Conservation (phyloP, 53 echinoderm and acorn worm species). For the Hippasteria phrygiana region DNA sequence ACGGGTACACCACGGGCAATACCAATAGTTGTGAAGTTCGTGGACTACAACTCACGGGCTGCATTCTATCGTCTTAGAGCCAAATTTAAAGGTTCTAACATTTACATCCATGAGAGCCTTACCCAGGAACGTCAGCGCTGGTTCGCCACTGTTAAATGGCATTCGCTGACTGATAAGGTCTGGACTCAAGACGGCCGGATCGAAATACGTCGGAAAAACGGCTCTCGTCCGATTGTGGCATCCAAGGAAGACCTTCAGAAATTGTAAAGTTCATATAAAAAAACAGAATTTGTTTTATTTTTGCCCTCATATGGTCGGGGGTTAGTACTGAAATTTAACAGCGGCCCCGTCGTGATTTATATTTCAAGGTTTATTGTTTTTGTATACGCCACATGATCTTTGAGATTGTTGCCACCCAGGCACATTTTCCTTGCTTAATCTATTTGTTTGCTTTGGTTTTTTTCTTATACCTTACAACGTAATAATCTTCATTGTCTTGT, state of each 20-base stretch:
- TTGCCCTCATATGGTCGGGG: too few relatives aligned
- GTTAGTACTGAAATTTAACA: too few relatives aligned
- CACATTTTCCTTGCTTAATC: neutral
- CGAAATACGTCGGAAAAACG: neutral
- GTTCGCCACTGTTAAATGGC: too few relatives aligned
- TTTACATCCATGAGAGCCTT: too few relatives aligned
- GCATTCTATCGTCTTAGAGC: constrained; percentile 34
- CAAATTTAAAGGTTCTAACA: too few relatives aligned
- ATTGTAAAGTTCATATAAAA: neutral
- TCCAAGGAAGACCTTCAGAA: constrained; percentile 39
- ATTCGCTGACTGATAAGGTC: constrained; percentile 28
- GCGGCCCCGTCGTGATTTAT: too few relatives aligned
- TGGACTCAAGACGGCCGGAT: too few relatives aligned
- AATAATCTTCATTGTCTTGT: too few relatives aligned
- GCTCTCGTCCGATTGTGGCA: constrained; percentile 11
- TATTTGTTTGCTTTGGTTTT: too few relatives aligned
- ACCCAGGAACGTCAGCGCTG: too few relatives aligned
- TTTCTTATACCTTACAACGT: too few relatives aligned
- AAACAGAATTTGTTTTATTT: neutral
- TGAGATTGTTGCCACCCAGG: neutral
- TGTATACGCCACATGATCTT: neutral
- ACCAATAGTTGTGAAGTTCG: constrained; percentile 50
- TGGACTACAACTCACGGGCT: constrained; percentile 36
- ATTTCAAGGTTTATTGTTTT: too few relatives aligned
- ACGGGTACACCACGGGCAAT: constrained; percentile 24